phyloP scores from a whole-genome alignment of 1,140 invertebrate genomes.

The Drosophila fuyamai region DNA sequence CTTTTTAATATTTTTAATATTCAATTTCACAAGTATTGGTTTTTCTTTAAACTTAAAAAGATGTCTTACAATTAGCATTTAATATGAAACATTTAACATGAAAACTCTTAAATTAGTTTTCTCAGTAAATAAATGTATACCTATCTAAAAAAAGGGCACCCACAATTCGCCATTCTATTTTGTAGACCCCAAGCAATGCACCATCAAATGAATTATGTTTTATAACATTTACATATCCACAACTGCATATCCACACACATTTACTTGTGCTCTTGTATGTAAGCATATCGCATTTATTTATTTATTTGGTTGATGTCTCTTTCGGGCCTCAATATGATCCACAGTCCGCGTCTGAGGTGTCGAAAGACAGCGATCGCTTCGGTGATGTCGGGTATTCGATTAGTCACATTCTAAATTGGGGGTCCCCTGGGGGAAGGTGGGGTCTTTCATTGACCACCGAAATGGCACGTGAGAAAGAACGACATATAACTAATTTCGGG shows the following conservation, averaged over 20 bases:
- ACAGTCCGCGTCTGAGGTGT: constrained; percentile 60
- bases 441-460: constrained; percentile 51
- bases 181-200: constrained; percentile 10
- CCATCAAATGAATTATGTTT: constrained; percentile 49
- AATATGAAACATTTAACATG: too few relatives aligned
- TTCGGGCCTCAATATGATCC: constrained; percentile 65
- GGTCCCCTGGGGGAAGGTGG: background rate
- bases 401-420: constrained; percentile 63
- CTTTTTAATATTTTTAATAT: too few relatives aligned
- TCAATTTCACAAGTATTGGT: too few relatives aligned
- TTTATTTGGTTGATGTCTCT: constrained; percentile 70
- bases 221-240: constrained; percentile 61
- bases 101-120: background rate
- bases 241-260: constrained; percentile 38
- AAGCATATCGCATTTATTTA: constrained; percentile 63
- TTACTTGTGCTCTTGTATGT: constrained; percentile 21
- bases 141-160: constrained; percentile 4
- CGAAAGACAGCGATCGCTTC: constrained; percentile 59
- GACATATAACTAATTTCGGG: constrained; percentile 9
- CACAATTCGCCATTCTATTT: constrained; percentile 14
- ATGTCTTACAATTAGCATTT: too few relatives aligned
- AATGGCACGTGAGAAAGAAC: constrained; percentile 72
- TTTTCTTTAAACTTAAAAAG: too few relatives aligned
- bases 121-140: background rate
- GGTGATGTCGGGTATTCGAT: constrained; percentile 64